phyloP scores from a whole-genome alignment of 1,140 invertebrate species.

The Pseudomyrmex gracilis region DNA sequence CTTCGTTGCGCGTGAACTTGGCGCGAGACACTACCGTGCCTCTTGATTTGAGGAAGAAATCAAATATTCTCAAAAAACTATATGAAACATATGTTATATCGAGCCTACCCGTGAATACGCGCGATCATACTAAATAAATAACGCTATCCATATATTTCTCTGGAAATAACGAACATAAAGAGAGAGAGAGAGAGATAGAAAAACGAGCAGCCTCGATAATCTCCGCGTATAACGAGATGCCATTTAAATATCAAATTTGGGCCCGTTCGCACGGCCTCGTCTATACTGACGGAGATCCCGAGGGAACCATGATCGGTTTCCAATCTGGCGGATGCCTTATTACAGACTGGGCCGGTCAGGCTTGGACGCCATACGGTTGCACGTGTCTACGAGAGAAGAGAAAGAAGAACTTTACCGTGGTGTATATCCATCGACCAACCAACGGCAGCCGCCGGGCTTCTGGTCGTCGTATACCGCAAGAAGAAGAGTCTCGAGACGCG shows the following conservation, averaged over 20 bases:
- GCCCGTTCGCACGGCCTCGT: neutral
- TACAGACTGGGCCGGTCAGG: constrained; percentile 62
- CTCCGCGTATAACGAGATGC: constrained; percentile 59
- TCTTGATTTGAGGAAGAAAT: constrained; percentile 30
- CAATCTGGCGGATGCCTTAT: constrained; percentile 74
- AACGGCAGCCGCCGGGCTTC: constrained; percentile 67
- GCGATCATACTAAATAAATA: too few relatives aligned
- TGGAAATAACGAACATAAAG: constrained; percentile 29
- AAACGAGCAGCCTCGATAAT: constrained; percentile 19
- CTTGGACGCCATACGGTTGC: constrained; percentile 63
- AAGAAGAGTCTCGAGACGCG: constrained; percentile 65
- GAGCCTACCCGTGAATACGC: too few relatives aligned
- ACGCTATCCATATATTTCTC: neutral
- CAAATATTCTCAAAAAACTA: neutral
- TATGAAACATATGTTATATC: neutral
- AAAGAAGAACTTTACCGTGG: constrained; percentile 65
- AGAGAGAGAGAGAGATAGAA: too few relatives aligned
- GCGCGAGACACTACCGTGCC: too few relatives aligned
- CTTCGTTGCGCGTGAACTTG: too few relatives aligned
- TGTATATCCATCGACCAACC: constrained; percentile 38
- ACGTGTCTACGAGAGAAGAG: constrained; percentile 65
- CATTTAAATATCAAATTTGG: constrained; percentile 67
- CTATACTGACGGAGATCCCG: constrained; percentile 26
- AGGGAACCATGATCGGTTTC: constrained; percentile 70
- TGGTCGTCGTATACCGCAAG: constrained; percentile 64